Base-by-base conservation (phyloP, 2,797 vertebrate genomes). In the Etheostoma nigrum region DNA sequence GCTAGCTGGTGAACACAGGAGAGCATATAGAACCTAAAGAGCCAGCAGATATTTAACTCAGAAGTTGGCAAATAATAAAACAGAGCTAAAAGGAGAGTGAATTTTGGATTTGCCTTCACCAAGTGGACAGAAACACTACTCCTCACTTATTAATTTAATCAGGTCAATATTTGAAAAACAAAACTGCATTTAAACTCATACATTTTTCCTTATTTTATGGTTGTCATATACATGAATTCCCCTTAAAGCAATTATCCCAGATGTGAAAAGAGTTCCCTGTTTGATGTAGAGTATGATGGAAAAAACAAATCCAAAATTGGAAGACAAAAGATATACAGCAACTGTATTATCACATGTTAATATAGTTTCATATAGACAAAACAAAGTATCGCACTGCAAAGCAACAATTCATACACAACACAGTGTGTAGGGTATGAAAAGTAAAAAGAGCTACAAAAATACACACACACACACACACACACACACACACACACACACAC, bases 361-460 rank as follows among this genome's bases (percentile, higher is more conserved):
- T 33, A 68, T 21, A 68, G 40, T n/a, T 21, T 36, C 30, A 58
- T 21, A 7, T 0, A 27, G 36, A 73, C 30, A 9, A 18, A 73
- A 58, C 51, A 55, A 25, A 16, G 44, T 9, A 27, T 4, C 9
- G 45, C 69, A 73, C 57, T 58, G 73, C 65, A 76, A 67, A 80
- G 30, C 23, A 62, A 68, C 15, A 72, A 33, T 42, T 30, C 54
- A 76, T 48, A 74, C 72, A 77, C 47, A 74, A 73, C 79, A 74
- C 18, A 52, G 10, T 12, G 48, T 55, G 55, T 9, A 36, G 62
- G 53, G 68, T 36, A 64, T 62, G 58, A 67, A 68, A 19, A 13
- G 14, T 44, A 25, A 15, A 19, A 7, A 59, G 5, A 21, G 1
- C 30, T 6, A 30, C 54, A 4, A 27, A 27, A 27, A 27, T 4